Conservation (phyloP, 2,113 vertebrate genomes). For the Phrynosoma platyrhinos region DNA sequence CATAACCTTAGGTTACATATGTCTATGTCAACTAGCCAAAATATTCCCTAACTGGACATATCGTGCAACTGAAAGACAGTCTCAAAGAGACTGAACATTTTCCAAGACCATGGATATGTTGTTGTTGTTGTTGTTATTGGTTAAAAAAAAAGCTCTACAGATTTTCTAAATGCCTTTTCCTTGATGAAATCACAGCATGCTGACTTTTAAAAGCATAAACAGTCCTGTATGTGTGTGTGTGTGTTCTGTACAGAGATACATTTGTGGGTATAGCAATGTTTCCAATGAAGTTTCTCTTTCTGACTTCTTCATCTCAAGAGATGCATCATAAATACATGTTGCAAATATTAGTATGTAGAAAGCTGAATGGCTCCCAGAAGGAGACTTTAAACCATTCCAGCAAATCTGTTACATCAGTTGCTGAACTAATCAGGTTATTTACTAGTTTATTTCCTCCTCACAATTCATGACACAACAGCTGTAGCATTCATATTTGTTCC, state of each 20-base stretch:
- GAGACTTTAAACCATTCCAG: slow-evolving; percentile 20
- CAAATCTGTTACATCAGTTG: slow-evolving; percentile 17
- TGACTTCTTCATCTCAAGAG: slow-evolving; percentile 24
- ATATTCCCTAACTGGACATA: no score
- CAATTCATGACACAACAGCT: slow-evolving; percentile 48
- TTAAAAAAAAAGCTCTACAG: neutral
- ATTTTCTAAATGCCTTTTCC: neutral
- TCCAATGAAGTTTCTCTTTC: neutral
- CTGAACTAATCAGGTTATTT: slow-evolving; percentile 29
- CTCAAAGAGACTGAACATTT: neutral
- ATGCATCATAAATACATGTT: slow-evolving; percentile 17
- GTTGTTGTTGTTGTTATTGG: no score
- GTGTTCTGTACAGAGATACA: neutral
- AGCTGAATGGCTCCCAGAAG: slow-evolving; percentile 14
- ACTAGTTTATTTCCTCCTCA: slow-evolving; percentile 38
- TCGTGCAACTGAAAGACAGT: neutral
- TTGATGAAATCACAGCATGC: neutral
- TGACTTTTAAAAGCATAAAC: neutral
- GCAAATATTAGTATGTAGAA: slow-evolving; percentile 20
- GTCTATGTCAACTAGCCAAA: no score
- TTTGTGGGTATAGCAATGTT: neutral
- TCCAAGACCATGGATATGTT: neutral
- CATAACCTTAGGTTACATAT: no score
- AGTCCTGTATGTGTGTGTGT: no score
- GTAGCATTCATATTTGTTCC: slow-evolving; percentile 45